Evolutionary conservation across 2,113 vertebrate genomes (phyloP), one percentile per base, ranked within the genome.

Genomic region (Enhydra lutris): DNA sequence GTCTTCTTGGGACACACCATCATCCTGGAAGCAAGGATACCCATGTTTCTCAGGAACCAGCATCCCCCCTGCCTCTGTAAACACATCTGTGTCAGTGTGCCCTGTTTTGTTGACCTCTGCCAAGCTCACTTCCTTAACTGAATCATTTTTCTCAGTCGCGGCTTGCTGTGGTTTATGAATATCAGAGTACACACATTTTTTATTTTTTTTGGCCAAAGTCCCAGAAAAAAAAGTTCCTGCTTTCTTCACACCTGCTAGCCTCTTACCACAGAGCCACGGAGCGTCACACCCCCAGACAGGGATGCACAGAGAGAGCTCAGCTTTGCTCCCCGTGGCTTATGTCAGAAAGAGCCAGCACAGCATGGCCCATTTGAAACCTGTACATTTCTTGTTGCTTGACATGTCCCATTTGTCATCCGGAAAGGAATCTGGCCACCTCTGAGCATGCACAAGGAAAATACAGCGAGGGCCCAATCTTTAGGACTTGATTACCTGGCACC

Each of bases 271-370:
- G 29, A 79, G 31, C 7, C 3, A 7, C 8, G 1, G 14, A 34
- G 3, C 0, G 0, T 45, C 1, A 1, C 29, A 0, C 13, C 2
- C 21, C 0, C 26, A 34, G n/a, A 47, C 29, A 5, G 17, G 59
- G n/a, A 45, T 0, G 0, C 6, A 11, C 1, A 20, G 55, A 4
- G 4, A 6, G 2, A 1, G 11, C 14, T 63, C 63, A 26, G 31
- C 39, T 6, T 6, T 1, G 4, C 34, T 31, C n/a, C 42, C 39
- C 0, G 0, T 0, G 2, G 4, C 12, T 14, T 31, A 36, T 14
- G 9, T 74, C 14, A 1, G 4, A 26, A 24, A 15, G 8, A 82
- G 39, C 57, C n/a, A 39, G 34, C 14, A 0, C 0, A 12, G 23
- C 47, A 13, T 0, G 11, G 23, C 0, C 0, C 47, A 10, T 31